A percentile compares a stretch with the other conserved stretches of the same genome.
phyloP scores from a whole-genome alignment of 2,797 vertebrate genomes.

The Parauchenoglanis punctatus region DNA sequence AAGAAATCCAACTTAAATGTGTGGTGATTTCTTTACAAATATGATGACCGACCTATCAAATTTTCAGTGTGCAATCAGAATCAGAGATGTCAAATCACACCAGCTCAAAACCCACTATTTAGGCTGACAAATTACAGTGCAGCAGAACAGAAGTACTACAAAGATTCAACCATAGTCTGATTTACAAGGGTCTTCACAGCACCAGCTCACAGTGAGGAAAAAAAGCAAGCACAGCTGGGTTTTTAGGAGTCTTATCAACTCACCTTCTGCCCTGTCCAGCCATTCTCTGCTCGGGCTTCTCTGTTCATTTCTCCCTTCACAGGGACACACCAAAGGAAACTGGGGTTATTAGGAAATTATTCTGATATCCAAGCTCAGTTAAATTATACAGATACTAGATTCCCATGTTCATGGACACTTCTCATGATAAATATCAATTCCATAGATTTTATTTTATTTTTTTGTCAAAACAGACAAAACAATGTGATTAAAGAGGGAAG shows the following conservation, averaged over 20 bases:
- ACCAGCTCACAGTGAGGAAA: conserved; percentile 15
- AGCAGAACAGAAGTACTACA: background rate
- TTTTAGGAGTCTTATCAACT: conserved; percentile 55
- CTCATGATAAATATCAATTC: background rate
- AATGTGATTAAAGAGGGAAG: background rate
- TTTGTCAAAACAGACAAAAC: no score
- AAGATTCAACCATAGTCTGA: background rate
- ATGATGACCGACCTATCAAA: background rate
- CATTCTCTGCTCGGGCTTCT: conserved; percentile 25
- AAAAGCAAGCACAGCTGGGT: conserved; percentile 51
- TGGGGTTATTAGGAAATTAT: background rate
- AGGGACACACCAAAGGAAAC: conserved; percentile 16
- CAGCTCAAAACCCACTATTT: background rate
- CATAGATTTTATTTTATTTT: background rate
- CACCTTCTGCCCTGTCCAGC: conserved; percentile 25
- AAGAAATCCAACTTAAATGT: background rate
- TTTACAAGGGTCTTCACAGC: background rate
- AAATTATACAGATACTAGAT: background rate
- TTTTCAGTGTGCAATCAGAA: background rate
- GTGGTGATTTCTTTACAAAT: background rate
- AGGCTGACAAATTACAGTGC: background rate
- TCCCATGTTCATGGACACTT: background rate
- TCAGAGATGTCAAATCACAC: background rate
- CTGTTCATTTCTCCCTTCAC: background rate
- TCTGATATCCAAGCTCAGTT: background rate